These are phyloP conservation scores for Dendroctonus valens DNA, from an alignment of 1,140 invertebrate species.

Conservation along the genomic window DNA sequence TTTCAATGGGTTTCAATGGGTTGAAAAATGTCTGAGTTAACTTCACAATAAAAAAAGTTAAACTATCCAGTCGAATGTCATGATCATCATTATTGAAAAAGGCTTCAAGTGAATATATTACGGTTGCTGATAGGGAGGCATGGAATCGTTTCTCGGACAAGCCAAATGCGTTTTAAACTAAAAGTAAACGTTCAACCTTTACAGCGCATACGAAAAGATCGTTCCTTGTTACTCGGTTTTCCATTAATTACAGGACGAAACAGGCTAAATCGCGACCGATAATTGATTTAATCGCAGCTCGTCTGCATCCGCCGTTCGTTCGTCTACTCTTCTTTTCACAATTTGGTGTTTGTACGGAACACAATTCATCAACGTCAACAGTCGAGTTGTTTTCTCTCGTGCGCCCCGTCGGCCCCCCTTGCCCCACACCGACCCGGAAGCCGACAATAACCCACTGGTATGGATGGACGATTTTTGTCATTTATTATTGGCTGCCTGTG, in stretches of 20 bases:
- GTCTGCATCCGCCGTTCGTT: constrained; percentile 45
- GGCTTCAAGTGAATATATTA: too few relatives aligned
- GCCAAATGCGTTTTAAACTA: too few relatives aligned
- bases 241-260: constrained; percentile 28
- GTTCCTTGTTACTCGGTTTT: constrained; percentile 4
- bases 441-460: constrained; percentile 51
- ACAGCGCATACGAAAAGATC: neutral
- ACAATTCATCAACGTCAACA: constrained; percentile 52
- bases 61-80: too few relatives aligned
- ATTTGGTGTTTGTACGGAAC: constrained; percentile 53
- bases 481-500: constrained; percentile 50
- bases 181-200: neutral
- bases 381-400: constrained; percentile 50
- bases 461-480: constrained; percentile 53
- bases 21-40: too few relatives aligned
- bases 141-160: too few relatives aligned
- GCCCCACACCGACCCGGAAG: constrained; percentile 38
- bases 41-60: too few relatives aligned
- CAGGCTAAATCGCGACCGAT: constrained; percentile 37
- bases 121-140: too few relatives aligned
- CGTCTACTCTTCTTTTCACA: constrained; percentile 53
- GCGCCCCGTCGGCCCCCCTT: constrained; percentile 31
- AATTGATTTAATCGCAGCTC: constrained; percentile 46
- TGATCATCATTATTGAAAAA: too few relatives aligned
- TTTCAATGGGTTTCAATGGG: too few relatives aligned